Evolutionary conservation across 2,888 invertebrate genomes (phyloP).

Genomic region (Agonopterix subpropinquella): DNA sequence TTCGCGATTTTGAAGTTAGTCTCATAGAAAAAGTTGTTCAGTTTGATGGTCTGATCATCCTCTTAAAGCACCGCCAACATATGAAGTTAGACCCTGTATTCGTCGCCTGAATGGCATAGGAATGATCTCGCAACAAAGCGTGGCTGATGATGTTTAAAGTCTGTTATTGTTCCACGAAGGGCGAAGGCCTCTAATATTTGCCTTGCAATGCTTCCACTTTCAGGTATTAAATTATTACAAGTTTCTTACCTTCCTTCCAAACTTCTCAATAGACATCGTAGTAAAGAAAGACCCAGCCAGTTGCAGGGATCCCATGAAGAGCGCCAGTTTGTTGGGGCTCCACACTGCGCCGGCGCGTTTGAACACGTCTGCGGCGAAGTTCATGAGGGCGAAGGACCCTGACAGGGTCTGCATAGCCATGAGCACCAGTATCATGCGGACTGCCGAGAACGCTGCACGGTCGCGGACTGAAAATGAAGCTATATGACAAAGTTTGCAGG

Average conservation of each 20-base stretch:
- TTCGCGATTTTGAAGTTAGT: too few species aligned
- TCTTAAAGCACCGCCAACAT: too few species aligned
- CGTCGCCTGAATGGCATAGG: too few species aligned
- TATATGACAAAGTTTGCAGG: neutral
- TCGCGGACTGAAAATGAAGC: slow-evolving; percentile 35
- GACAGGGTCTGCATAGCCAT: slow-evolving; percentile 56
- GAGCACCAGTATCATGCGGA: slow-evolving; percentile 43
- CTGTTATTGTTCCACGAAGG: too few species aligned
- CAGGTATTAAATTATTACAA: too few species aligned
- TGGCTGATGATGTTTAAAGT: too few species aligned
- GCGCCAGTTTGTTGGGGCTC: slow-evolving; percentile 56
- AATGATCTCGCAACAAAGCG: too few species aligned
- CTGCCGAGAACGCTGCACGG: slow-evolving; percentile 40
- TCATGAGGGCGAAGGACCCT: slow-evolving; percentile 60
- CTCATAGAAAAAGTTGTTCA: too few species aligned
- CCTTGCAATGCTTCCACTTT: too few species aligned
- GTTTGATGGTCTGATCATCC: too few species aligned
- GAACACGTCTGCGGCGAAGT: slow-evolving; percentile 59
- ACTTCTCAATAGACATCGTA: slow-evolving; percentile 49
- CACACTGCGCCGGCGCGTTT: slow-evolving; percentile 64
- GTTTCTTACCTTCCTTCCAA: slow-evolving; percentile 44
- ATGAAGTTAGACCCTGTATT: too few species aligned
- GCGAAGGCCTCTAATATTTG: too few species aligned
- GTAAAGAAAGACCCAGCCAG: slow-evolving; percentile 50
- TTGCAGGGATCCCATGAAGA: slow-evolving; percentile 45